These are phyloP conservation scores for Noctua janthina DNA, from an alignment of 2,888 invertebrate genomes.

Conservation along the genomic window DNA sequence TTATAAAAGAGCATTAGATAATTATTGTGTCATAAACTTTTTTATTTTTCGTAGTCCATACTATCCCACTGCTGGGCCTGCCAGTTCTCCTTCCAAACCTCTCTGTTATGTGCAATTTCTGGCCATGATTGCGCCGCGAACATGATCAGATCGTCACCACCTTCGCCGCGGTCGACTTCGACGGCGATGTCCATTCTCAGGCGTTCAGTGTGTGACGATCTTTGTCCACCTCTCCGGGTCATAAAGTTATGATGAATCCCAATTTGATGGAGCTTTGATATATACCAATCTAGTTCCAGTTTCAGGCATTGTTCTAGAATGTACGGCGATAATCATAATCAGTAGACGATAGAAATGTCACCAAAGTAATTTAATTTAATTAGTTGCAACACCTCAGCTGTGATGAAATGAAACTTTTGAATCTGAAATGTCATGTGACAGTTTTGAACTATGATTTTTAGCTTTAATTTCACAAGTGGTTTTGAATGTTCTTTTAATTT, in stretches of 20 bases:
- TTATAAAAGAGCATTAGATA: neutral
- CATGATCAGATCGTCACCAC: no score
- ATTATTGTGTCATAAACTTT: neutral
- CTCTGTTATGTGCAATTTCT: no score
- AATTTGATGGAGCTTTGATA: neutral
- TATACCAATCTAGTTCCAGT: neutral
- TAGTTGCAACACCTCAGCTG: neutral
- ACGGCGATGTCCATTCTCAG: no score
- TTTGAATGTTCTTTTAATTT: neutral
- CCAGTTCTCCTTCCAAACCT: no score
- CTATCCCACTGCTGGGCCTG: no score
- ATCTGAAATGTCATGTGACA: constrained; percentile 7
- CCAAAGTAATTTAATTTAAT: neutral
- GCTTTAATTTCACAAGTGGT: neutral
- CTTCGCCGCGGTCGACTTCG: no score
- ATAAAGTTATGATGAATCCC: neutral
- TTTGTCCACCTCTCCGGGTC: neutral
- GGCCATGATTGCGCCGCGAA: no score
- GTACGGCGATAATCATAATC: neutral
- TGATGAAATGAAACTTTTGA: neutral
- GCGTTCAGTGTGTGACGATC: no score
- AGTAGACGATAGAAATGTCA: neutral
- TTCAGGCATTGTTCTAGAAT: constrained; percentile 12
- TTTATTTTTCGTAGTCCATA: neutral
- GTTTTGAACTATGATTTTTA: neutral